phyloP scores from a whole-genome alignment of 2,888 invertebrate genomes.

The Lamellibrachia columna region DNA sequence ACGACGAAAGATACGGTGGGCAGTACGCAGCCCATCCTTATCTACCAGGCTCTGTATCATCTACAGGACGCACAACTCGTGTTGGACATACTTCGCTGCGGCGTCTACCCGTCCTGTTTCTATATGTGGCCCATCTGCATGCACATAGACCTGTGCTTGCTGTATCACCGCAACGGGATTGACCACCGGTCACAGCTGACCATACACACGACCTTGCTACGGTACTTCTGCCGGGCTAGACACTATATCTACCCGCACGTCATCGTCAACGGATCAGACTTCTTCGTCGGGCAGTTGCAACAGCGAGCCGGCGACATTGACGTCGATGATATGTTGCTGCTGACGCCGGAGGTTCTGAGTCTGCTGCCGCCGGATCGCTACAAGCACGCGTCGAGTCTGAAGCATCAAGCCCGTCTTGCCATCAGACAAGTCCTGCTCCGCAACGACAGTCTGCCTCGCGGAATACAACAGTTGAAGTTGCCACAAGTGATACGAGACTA shows the following conservation, averaged over 20 bases:
- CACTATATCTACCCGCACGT: background rate
- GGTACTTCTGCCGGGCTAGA: background rate
- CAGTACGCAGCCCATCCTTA: background rate
- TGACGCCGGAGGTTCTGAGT: background rate
- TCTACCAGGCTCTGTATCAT: background rate
- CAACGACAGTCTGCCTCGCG: background rate
- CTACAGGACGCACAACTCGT: background rate
- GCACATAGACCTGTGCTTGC: background rate
- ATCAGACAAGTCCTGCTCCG: background rate
- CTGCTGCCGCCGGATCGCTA: background rate
- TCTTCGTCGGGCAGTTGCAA: background rate
- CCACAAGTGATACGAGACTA: background rate
- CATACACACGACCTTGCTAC: background rate
- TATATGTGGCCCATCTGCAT: background rate
- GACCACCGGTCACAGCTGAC: background rate
- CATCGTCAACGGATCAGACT: background rate
- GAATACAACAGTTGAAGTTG: background rate
- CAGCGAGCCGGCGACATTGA: background rate
- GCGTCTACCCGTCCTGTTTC: background rate
- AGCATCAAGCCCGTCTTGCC: background rate
- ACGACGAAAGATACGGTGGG: background rate
- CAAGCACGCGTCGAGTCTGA: background rate
- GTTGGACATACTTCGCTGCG: background rate
- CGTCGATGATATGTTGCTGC: background rate
- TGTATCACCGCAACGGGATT: background rate